Evolutionary conservation across 2,113 vertebrate genomes (phyloP).

Genomic region (Upupa epops): DNA sequence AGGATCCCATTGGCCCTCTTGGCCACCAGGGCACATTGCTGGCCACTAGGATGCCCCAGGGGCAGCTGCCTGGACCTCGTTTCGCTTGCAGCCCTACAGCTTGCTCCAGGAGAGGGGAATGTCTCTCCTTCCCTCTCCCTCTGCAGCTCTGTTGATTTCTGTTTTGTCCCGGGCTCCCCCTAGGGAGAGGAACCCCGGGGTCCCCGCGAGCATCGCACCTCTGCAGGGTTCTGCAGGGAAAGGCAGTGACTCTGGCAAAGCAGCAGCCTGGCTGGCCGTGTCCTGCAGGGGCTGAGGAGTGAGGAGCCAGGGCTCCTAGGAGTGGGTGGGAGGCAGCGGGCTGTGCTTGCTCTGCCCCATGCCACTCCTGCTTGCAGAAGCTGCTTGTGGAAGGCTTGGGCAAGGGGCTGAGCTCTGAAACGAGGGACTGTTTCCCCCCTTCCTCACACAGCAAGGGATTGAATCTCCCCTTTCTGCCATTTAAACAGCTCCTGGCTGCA

Average conservation of each 20-base stretch:
- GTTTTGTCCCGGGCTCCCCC: not conserved
- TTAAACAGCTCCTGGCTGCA: not conserved
- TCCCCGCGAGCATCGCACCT: fast-evolving
- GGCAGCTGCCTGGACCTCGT: fast-evolving
- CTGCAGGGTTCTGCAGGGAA: not conserved
- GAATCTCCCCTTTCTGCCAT: not conserved
- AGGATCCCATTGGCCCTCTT: no score
- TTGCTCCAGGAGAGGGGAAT: fast-evolving
- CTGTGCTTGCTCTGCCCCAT: not conserved
- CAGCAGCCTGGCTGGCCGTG: fast-evolving
- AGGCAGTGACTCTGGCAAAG: not conserved
- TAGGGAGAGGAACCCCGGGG: not conserved
- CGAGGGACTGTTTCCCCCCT: not conserved
- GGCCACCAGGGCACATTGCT: no score
- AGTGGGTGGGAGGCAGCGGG: not conserved
- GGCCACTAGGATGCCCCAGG: not conserved
- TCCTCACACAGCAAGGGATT: not conserved
- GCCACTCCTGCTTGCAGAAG: fast-evolving
- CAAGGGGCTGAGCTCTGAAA: not conserved
- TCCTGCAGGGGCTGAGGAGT: not conserved
- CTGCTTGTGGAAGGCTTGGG: not conserved
- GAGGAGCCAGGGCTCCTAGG: not conserved
- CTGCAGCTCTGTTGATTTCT: not conserved
- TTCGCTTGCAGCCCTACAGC: not conserved
- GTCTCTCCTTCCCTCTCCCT: not conserved